Conservation (phyloP, 1,140 invertebrate genomes). For the Pseudobourletiella spinata region DNA sequence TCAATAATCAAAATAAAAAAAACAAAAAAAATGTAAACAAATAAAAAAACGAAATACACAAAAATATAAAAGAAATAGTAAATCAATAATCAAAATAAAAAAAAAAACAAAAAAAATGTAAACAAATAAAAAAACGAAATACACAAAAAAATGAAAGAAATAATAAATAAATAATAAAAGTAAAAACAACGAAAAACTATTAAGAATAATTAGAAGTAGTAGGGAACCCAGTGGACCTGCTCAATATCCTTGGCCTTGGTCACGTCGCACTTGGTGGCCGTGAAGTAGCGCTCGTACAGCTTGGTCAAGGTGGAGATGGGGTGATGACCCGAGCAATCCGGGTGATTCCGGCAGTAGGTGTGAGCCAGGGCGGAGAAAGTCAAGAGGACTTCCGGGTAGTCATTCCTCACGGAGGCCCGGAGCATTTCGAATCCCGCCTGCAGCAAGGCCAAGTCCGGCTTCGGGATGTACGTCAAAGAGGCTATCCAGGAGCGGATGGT, state of each 20-base stretch:
- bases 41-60: too few relatives aligned
- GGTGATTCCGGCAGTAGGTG: conserved; percentile 41
- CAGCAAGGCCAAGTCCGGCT: conserved; percentile 43
- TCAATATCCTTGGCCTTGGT: conserved; percentile 22
- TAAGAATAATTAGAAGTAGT: too few relatives aligned
- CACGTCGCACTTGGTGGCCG: conserved; percentile 15
- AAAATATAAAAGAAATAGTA: too few relatives aligned
- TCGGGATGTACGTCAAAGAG: conserved; percentile 43
- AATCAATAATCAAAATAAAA: too few relatives aligned
- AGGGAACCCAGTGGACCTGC: too few relatives aligned
- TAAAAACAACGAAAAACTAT: too few relatives aligned
- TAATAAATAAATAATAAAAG: too few relatives aligned
- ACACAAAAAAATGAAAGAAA: too few relatives aligned
- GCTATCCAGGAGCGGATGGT: conserved; percentile 45
- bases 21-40: too few relatives aligned
- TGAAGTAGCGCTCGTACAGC: conserved; percentile 27
- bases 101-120: too few relatives aligned
- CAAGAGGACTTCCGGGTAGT: conserved; percentile 40
- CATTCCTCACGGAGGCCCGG: conserved; percentile 29
- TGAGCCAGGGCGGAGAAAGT: conserved; percentile 44
- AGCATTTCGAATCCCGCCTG: conserved; percentile 40
- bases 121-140: too few relatives aligned
- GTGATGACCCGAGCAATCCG: conserved; percentile 33
- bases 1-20: too few relatives aligned
- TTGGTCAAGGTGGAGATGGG: conserved; percentile 1